Evolutionary conservation across 2,113 vertebrate genomes (phyloP).

Genomic region (Cygnus buccinator): DNA sequence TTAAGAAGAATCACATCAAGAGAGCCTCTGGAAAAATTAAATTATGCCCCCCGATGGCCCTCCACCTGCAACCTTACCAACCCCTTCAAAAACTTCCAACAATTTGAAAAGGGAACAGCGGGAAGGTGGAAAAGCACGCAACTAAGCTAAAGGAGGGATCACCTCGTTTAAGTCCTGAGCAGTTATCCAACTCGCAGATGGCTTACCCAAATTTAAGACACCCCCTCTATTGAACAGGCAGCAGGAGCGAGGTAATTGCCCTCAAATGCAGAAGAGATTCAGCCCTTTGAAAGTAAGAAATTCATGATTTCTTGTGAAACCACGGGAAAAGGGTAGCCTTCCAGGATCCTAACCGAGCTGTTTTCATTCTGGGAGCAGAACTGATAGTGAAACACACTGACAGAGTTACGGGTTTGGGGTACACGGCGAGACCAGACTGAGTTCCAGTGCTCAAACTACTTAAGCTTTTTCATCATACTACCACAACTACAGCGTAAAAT

Average conservation of each 20-base stretch:
- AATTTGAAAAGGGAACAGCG: rapidly evolving
- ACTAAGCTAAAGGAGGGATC: not conserved
- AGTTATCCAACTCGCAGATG: not conserved
- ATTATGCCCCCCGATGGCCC: not conserved
- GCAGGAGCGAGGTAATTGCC: not conserved
- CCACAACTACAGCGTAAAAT: not conserved
- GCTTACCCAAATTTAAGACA: not conserved
- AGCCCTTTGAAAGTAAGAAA: not conserved
- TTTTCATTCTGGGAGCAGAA: not conserved
- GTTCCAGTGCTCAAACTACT: not conserved
- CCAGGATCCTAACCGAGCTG: not conserved
- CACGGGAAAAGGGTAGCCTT: not conserved
- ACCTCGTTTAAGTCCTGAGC: not conserved
- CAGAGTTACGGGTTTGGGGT: not conserved
- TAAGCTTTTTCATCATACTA: not conserved
- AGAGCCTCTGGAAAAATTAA: not conserved
- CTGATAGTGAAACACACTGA: not conserved
- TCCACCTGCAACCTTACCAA: not conserved
- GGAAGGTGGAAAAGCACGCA: not conserved
- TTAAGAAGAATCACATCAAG: not conserved
- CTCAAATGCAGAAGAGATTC: not conserved
- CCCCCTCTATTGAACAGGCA: rapidly evolving
- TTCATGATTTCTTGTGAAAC: not conserved
- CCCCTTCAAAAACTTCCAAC: not conserved
- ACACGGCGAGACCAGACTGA: not conserved